phyloP scores from a whole-genome alignment of 2,888 invertebrate species.

The Lasioglossum villosulum region DNA sequence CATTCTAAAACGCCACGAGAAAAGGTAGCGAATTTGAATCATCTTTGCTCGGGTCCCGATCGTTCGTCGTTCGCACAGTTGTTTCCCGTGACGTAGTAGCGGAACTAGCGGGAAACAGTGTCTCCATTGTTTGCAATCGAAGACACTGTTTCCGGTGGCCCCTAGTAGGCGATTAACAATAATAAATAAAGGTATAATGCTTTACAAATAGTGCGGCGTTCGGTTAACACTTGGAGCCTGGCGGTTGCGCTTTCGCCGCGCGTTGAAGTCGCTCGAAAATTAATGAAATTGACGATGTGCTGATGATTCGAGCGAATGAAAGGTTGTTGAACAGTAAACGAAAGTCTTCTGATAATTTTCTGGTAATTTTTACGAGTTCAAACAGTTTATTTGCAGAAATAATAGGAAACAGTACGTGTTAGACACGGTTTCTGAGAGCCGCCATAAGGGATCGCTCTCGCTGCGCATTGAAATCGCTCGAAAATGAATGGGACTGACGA shows the following conservation, averaged over 20 bases:
- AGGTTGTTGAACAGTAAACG: background rate
- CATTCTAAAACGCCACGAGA: constrained; percentile 31
- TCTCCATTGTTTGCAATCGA: background rate
- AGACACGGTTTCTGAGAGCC: background rate
- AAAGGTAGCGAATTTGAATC: constrained; percentile 21
- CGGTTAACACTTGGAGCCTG: constrained; percentile 30
- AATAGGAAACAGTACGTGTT: background rate
- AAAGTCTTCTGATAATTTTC: background rate
- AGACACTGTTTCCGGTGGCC: constrained; percentile 9
- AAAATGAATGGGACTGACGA: background rate
- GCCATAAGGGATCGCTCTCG: background rate
- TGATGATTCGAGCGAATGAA: background rate
- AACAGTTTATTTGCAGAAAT: background rate
- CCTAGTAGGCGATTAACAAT: constrained; percentile 54
- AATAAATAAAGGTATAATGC: constrained; percentile 68
- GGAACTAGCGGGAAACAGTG: background rate
- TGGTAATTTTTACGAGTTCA: background rate
- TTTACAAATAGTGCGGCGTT: constrained; percentile 56
- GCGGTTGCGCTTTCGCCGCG: background rate
- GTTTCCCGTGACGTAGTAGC: constrained; percentile 29
- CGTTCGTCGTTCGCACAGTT: constrained; percentile 47
- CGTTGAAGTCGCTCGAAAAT: background rate
- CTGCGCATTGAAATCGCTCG: background rate
- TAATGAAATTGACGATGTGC: background rate
- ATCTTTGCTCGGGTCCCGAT: constrained; percentile 10